Conservation (phyloP, 2,797 vertebrate genomes). For the Bovichtus variegatus region DNA sequence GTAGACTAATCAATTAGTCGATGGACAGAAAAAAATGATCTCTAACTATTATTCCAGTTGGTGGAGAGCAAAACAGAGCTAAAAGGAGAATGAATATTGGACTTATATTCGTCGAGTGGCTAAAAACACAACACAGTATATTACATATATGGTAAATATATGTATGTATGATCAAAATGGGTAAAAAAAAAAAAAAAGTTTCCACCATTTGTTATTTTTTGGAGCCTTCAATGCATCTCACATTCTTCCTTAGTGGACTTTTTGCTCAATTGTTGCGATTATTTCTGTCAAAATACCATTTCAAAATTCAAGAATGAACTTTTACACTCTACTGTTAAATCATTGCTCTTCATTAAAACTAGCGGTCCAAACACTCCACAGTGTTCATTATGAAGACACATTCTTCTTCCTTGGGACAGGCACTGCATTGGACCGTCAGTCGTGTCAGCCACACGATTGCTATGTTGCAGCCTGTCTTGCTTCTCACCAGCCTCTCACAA, state of each 20-base stretch:
- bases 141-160: not conserved
- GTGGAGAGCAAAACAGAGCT: not conserved
- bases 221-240: not conserved
- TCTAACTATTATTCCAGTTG: too few relatives aligned
- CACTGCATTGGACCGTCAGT: constrained; percentile 54
- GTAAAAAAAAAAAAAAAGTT: not conserved
- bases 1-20: too few relatives aligned
- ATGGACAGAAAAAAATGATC: too few relatives aligned
- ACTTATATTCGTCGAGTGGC: not conserved
- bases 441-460: constrained; percentile 21
- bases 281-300: not conserved
- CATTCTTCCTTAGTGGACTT: not conserved
- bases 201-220: not conserved
- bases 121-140: not conserved
- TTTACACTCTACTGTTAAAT: not conserved
- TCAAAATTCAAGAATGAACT: not conserved
- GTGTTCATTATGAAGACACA: not conserved
- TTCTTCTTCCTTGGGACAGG: not conserved
- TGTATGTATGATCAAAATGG: not conserved
- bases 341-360: not conserved
- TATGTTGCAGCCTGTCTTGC: constrained; percentile 24
- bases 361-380: not conserved
- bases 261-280: not conserved
- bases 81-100: not conserved
- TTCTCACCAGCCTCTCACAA: constrained; percentile 12